phyloP scores from a whole-genome alignment of 2,113 vertebrate species.

The Gadus macrocephalus region DNA sequence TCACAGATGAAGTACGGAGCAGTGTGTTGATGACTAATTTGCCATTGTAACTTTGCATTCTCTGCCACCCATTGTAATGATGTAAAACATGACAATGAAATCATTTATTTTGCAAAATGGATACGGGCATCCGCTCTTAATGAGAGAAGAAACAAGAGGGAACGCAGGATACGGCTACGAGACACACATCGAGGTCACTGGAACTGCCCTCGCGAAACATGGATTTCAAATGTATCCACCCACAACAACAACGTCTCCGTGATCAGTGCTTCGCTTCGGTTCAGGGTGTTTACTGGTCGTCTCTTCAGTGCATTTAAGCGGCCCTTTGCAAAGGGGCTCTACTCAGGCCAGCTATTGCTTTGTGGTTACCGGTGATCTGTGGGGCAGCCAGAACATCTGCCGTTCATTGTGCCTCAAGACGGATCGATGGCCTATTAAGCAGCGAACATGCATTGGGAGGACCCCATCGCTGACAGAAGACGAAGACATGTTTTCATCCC shows the following conservation, averaged over 20 bases:
- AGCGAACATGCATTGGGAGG: conserved; percentile 45
- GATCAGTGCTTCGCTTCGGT: neutral
- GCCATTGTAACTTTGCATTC: too few species aligned
- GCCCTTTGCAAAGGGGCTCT: neutral
- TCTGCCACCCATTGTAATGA: too few species aligned
- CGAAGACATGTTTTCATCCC: conserved; percentile 34
- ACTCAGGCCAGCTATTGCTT: conserved; percentile 34
- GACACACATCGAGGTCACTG: neutral
- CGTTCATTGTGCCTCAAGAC: conserved; percentile 31
- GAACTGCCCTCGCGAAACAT: neutral
- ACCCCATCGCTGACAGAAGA: conserved; percentile 22
- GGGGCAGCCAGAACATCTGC: neutral
- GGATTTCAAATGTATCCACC: conserved; percentile 9
- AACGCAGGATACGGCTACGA: neutral
- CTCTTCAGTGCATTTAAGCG: conserved; percentile 3
- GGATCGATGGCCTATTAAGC: conserved; percentile 54
- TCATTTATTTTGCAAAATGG: too few species aligned
- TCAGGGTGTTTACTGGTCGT: neutral
- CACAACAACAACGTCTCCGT: neutral
- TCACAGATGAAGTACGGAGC: too few species aligned
- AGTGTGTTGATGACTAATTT: too few species aligned
- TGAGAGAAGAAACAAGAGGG: too few species aligned
- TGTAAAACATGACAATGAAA: too few species aligned
- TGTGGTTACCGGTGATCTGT: conserved; percentile 41
- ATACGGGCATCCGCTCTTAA: too few species aligned